A percentile compares a stretch with the other conserved stretches of the same genome.
Conservation (phyloP, 2,113 vertebrate species). For the Dasyornis broadbenti region DNA sequence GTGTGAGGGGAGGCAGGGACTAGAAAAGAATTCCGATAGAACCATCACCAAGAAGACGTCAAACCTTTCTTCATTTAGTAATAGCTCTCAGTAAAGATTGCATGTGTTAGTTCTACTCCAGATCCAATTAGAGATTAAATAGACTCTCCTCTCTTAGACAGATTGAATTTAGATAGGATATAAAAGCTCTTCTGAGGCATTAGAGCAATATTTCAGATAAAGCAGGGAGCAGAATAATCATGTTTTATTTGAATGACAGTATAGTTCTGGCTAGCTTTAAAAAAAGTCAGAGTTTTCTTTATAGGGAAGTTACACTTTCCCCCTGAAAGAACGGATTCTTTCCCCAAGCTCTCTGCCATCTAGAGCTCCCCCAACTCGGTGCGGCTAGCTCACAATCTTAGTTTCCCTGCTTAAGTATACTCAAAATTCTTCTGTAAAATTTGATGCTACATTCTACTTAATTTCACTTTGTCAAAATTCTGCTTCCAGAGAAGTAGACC, state of each 20-base stretch:
- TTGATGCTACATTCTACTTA: neutral
- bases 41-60: constrained; percentile 24
- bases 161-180: constrained; percentile 38
- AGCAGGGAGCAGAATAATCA: neutral
- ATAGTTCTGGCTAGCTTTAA: neutral
- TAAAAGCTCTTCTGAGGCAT: constrained; percentile 3
- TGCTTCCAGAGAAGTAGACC: neutral
- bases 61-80: constrained; percentile 25
- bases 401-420: neutral
- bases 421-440: neutral
- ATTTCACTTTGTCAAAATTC: neutral
- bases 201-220: constrained; percentile 17
- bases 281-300: neutral
- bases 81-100: constrained; percentile 32
- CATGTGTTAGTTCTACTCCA: constrained; percentile 33
- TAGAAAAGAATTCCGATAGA: neutral
- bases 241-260: constrained; percentile 10
- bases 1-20: neutral
- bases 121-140: constrained; percentile 48
- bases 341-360: neutral
- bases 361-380: neutral
- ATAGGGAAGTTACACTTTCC: neutral
- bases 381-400: neutral
- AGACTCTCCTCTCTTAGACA: constrained; percentile 25
- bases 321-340: neutral